Percentiles rank a stretch among this genome's conserved stretches.
phyloP scores from a whole-genome alignment of 2,888 invertebrate genomes.

The Bruchidius siliquastri region DNA sequence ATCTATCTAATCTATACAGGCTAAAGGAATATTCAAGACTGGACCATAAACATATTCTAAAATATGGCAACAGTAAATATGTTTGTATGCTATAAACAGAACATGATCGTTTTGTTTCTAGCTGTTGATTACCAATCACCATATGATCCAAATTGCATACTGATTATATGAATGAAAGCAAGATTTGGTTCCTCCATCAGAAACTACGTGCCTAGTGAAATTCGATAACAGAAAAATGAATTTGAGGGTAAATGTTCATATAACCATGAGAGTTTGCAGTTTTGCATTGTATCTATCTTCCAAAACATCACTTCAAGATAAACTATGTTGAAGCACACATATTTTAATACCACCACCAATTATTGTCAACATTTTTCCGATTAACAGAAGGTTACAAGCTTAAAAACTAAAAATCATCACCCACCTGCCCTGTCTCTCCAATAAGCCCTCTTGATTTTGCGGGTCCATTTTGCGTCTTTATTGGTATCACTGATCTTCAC shows the following conservation, averaged over 20 bases:
- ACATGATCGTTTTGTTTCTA: too few relatives aligned
- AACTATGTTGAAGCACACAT: neutral
- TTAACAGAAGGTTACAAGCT: neutral
- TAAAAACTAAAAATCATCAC: neutral
- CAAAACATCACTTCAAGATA: neutral
- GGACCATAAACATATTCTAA: too few relatives aligned
- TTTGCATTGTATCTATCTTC: neutral
- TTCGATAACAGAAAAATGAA: neutral
- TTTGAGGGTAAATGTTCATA: neutral
- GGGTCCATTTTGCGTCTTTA: neutral
- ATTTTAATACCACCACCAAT: neutral
- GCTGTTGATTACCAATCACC: too few relatives aligned
- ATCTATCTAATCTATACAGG: too few relatives aligned
- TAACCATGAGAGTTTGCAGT: neutral
- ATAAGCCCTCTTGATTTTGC: conserved; percentile 1
- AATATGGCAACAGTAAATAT: too few relatives aligned
- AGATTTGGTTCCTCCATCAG: neutral
- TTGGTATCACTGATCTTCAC: neutral
- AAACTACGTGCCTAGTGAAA: neutral
- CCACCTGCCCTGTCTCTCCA: conserved; percentile 7
- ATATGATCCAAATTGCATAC: too few relatives aligned
- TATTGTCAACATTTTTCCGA: neutral
- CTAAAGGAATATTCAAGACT: too few relatives aligned
- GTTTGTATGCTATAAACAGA: too few relatives aligned
- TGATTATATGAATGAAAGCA: too few relatives aligned